A percentile compares a stretch with the other conserved stretches of the same genome.
These are phyloP conservation scores for Branchellion lobata DNA, from an alignment of 2,888 invertebrate species.

Conservation along the genomic window DNA sequence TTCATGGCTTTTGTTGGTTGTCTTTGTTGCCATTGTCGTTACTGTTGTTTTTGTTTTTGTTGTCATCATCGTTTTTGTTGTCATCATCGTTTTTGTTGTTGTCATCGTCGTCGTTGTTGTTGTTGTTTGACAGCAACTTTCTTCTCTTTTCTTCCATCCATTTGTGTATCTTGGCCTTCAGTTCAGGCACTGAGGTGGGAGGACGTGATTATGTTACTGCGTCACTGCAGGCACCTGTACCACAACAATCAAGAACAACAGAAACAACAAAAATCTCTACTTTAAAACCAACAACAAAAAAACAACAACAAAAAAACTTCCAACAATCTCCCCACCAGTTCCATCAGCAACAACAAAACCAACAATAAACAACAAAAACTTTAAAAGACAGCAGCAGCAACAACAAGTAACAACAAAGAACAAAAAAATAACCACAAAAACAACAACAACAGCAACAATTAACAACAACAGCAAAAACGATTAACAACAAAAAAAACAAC, in stretches of 20 bases:
- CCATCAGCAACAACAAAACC: background rate
- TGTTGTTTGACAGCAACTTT: background rate
- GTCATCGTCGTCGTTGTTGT: background rate
- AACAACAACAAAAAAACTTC: background rate
- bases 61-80: too few relatives aligned
- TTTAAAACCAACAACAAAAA: background rate
- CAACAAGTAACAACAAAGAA: background rate
- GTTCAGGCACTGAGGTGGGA: constrained; percentile 4
- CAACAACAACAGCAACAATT: constrained; percentile 2
- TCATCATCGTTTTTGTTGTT: background rate
- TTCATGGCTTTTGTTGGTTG: too few relatives aligned
- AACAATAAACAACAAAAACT: background rate
- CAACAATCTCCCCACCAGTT: too few relatives aligned
- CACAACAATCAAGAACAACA: background rate
- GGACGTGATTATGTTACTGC: background rate
- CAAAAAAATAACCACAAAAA: background rate
- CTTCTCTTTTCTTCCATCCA: constrained; percentile 25
- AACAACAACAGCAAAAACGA: background rate
- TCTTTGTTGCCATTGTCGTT: too few relatives aligned
- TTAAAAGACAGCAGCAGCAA: too few relatives aligned
- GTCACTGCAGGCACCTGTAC: background rate
- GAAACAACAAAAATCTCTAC: background rate
- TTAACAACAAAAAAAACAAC: too few relatives aligned
- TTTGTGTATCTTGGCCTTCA: constrained; percentile 2
- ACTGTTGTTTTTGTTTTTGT: too few relatives aligned